Evolutionary conservation across 2,797 vertebrate species (phyloP).

Genomic region (Australoheros facetus): DNA sequence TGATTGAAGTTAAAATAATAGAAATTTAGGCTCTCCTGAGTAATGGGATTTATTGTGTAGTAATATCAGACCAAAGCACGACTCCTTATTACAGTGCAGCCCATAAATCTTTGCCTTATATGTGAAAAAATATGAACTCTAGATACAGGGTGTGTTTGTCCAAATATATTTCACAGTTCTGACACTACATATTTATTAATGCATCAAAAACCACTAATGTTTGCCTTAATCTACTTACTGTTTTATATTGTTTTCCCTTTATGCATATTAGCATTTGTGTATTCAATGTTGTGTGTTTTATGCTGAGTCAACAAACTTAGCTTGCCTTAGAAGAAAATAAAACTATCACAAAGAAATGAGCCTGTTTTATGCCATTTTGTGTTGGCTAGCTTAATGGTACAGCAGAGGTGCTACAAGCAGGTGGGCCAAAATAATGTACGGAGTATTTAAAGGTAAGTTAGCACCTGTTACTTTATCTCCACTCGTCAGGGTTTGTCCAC

Average conservation of each 20-base stretch:
- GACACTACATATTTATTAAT: not conserved
- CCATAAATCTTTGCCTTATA: not conserved
- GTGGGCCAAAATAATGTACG: too few species aligned
- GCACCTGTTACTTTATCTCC: too few species aligned
- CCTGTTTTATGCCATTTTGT: not conserved
- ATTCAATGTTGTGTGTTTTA: conserved; percentile 9
- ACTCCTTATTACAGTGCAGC: not conserved
- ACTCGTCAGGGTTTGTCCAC: too few species aligned
- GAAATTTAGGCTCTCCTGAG: not conserved
- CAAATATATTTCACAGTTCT: not conserved
- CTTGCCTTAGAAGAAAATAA: conserved; percentile 55
- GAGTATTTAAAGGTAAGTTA: too few species aligned
- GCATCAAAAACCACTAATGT: not conserved
- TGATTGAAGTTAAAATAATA: not conserved
- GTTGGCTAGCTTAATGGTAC: too few species aligned
- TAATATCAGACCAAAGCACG: not conserved
- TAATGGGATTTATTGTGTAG: not conserved
- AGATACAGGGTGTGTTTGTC: not conserved
- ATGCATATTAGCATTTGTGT: conserved; percentile 6
- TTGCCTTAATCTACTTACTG: conserved; percentile 37
- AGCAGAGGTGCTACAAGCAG: too few species aligned
- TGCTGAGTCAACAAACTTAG: conserved; percentile 17
- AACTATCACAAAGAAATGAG: not conserved
- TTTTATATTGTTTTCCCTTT: conserved; percentile 2
- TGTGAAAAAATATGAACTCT: not conserved